Evolutionary conservation across 2,888 invertebrate species (phyloP).

Genomic region (Pseudoips prasinana): DNA sequence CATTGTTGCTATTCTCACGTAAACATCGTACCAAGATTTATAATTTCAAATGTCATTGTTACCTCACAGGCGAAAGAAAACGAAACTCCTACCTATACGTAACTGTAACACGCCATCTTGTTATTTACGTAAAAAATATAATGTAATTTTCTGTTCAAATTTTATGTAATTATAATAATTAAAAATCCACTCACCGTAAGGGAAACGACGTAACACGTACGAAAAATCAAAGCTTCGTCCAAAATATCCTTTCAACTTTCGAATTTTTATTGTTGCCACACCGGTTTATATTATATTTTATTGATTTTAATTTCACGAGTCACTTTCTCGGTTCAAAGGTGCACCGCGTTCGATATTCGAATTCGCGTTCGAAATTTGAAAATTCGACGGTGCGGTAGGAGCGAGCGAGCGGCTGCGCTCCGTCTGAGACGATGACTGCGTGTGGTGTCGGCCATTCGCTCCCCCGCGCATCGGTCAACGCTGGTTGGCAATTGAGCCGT

Average conservation of each 20-base stretch:
- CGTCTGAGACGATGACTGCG: slow-evolving; percentile 65
- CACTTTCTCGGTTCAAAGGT: slow-evolving; percentile 51
- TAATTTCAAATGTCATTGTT: slow-evolving; percentile 44
- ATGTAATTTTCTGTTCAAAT: slow-evolving; percentile 10
- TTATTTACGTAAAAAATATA: slow-evolving; percentile 3
- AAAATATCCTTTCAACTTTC: slow-evolving; percentile 53
- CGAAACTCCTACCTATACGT: slow-evolving; percentile 37
- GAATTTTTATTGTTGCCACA: slow-evolving; percentile 47
- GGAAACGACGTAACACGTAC: slow-evolving; percentile 44
- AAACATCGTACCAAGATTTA: slow-evolving; percentile 32
- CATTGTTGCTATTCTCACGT: slow-evolving; percentile 35
- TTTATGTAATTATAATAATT: neutral
- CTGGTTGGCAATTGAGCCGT: slow-evolving; percentile 35
- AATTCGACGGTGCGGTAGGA: slow-evolving; percentile 26
- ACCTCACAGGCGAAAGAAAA: slow-evolving; percentile 38
- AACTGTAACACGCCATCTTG: slow-evolving; percentile 39
- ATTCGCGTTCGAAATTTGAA: slow-evolving; percentile 36
- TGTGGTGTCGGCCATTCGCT: slow-evolving; percentile 47
- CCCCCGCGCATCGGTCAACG: slow-evolving; percentile 63
- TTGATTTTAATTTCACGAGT: slow-evolving; percentile 43
- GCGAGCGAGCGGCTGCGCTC: slow-evolving; percentile 59
- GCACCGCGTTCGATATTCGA: slow-evolving; percentile 37
- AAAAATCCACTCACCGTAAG: slow-evolving; percentile 57
- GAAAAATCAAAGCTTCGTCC: slow-evolving; percentile 33
- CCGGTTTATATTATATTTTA: slow-evolving; percentile 35